phyloP scores from a whole-genome alignment of 1,140 invertebrate genomes.

The Magallana gigas region DNA sequence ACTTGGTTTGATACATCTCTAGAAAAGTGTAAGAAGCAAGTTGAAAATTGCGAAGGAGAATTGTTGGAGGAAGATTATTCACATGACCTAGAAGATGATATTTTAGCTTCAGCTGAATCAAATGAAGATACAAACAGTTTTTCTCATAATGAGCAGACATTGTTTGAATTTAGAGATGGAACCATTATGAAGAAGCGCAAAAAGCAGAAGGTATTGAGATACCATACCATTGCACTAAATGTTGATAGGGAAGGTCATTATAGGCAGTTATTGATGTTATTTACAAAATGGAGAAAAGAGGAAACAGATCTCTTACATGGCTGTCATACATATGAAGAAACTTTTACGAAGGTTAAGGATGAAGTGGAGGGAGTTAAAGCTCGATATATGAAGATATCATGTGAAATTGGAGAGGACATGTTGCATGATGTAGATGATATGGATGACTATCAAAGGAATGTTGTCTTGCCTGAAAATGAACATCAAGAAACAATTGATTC shows the following conservation, averaged over 20 bases:
- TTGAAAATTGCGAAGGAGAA: background rate
- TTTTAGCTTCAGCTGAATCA: background rate
- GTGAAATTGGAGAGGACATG: constrained; percentile 30
- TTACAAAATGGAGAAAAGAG: constrained; percentile 21
- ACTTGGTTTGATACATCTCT: constrained; percentile 34
- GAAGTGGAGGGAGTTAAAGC: constrained; percentile 3
- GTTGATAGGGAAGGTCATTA: constrained; percentile 21
- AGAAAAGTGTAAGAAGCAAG: constrained; percentile 11
- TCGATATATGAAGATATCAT: constrained; percentile 5
- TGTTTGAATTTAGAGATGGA: constrained; percentile 46
- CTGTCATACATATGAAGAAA: background rate
- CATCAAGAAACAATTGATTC: constrained; percentile 49
- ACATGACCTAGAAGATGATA: constrained; percentile 37
- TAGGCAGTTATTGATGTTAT: constrained; percentile 5
- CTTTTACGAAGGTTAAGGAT: background rate
- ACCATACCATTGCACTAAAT: constrained; percentile 30
- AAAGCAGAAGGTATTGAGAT: constrained; percentile 39
- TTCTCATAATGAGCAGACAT: background rate
- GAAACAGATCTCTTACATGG: constrained; percentile 10
- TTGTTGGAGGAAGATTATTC: constrained; percentile 35
- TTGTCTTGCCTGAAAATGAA: constrained; percentile 37
- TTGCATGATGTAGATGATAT: background rate
- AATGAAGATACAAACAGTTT: background rate
- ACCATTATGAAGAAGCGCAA: constrained; percentile 41
- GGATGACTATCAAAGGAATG: constrained; percentile 22